Percentiles rank a stretch among this genome's conserved stretches.
Evolutionary conservation across 2,888 invertebrate species (phyloP).

Genomic region (Drosophila anomelani): DNA sequence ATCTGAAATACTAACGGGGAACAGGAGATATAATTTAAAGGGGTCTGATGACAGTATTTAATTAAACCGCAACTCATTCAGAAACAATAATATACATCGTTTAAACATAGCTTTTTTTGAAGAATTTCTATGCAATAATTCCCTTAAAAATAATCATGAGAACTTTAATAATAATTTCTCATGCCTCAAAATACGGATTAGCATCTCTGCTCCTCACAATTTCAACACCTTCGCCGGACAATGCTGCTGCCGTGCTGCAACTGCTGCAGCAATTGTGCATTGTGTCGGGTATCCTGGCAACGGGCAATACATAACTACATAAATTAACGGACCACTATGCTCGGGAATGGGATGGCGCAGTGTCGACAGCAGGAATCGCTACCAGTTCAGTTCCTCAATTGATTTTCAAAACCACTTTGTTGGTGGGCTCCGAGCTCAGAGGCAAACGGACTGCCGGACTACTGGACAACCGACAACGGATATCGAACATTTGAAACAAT

Average conservation of each 20-base stretch:
- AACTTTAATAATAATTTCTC: neutral
- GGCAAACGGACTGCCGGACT: conserved; percentile 16
- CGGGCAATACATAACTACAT: conserved; percentile 62
- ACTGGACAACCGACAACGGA: conserved; percentile 31
- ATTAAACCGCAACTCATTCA: conserved; percentile 1
- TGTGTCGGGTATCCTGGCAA: conserved; percentile 55
- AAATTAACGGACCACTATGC: conserved; percentile 66
- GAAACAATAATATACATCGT: neutral
- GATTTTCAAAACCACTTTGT: conserved; percentile 63
- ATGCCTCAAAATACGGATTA: neutral
- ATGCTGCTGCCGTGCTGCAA: conserved; percentile 25
- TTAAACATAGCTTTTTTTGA: neutral
- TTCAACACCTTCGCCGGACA: conserved; percentile 59
- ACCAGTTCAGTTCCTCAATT: conserved; percentile 70
- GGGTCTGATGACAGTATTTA: neutral
- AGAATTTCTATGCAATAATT: no score
- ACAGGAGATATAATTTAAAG: neutral
- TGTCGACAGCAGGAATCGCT: conserved; percentile 77
- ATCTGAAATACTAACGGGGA: neutral
- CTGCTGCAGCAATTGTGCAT: conserved; percentile 54
- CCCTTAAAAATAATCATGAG: neutral
- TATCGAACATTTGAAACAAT: conserved; percentile 18
- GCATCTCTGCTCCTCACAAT: conserved; percentile 32
- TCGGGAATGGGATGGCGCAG: conserved; percentile 33
- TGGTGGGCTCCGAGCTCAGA: conserved; percentile 60